These are phyloP conservation scores for Sphaerodactylus townsendi DNA, from an alignment of 2,113 vertebrate species.

Conservation along the genomic window DNA sequence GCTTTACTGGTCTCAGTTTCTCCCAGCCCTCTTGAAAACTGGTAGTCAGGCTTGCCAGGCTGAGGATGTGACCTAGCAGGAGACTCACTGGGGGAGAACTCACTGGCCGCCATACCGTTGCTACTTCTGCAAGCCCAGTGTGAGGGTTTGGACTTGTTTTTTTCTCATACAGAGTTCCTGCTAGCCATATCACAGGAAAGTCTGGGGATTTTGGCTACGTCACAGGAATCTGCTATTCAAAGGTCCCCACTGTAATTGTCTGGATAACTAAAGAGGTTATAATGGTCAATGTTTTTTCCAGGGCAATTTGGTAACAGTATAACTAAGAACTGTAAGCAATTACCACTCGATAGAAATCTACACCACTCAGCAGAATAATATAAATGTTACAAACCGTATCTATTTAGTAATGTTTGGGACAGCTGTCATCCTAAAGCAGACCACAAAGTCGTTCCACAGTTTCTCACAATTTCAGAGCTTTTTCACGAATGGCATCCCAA, in stretches of 20 bases:
- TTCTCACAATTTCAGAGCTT: neutral
- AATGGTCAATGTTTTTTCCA: neutral
- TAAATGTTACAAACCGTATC: conserved; percentile 39
- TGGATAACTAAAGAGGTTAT: neutral
- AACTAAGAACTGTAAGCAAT: neutral
- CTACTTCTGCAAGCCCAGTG: no score
- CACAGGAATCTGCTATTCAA: neutral
- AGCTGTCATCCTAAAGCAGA: neutral
- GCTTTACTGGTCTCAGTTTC: no score
- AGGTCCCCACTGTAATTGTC: neutral
- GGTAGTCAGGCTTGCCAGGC: no score
- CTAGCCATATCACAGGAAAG: neutral
- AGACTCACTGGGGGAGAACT: neutral
- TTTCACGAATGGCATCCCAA: neutral
- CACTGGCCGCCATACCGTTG: no score
- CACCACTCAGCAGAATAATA: conserved; percentile 15
- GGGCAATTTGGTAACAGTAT: neutral
- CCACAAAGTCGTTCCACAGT: neutral
- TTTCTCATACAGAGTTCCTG: no score
- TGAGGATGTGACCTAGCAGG: no score
- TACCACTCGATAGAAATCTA: conserved; percentile 52
- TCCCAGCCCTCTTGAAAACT: no score
- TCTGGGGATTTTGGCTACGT: neutral
- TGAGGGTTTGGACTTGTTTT: no score
- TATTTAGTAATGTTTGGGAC: conserved; percentile 19